Base-by-base conservation (phyloP, 2,888 invertebrate species). In the Hyppa rectilinea region DNA sequence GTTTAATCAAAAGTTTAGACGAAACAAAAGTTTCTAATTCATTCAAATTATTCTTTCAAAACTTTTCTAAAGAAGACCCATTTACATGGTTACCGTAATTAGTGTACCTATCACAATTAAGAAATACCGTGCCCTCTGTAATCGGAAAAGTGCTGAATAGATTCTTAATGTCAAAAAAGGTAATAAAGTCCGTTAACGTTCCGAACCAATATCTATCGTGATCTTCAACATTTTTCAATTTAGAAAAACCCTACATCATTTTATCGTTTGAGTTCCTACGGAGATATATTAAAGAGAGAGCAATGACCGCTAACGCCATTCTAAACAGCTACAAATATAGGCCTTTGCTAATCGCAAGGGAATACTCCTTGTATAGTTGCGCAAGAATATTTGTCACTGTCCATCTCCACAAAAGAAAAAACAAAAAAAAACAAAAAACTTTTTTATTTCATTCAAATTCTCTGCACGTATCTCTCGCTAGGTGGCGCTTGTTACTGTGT, bases 401-500 rank as follows among this genome's bases (percentile, higher is more conserved):
- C 47, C 29, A n/a, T 56, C 26, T 45, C 12, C 38, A 34, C 34
- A 47, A 40, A 47, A 17, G 29, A 1, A 2, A 59, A 59, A 71
- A 52, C 1, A n/a, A 34, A 36, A 43, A 29, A 40, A 43, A 29
- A 5, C 31, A 50, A 43, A 26, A 12, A 12, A 23, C 45, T 64
- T 50, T 52, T 38, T 17, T 29, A 34, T 47, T 29, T 23, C n/a
- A 55, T 78, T 61, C 12, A 61, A 78, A 78, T 29, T 23, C 75
- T 45, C n/a, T 17, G 36, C 75, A 75, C 75, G 75, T 78, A 78
- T 36, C 23, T 43, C 50, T 36, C 61, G 45, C 72, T 78, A 56
- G 72, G 79, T 75, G 79, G 72, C 45, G 36, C 72, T 78, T 58
- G 61, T 62, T 36, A 71, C 72, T 62, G 29, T 58, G 50, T 71